Evolutionary conservation across 2,797 vertebrate species (phyloP).

Genomic region (Champsocephalus gunnari): DNA sequence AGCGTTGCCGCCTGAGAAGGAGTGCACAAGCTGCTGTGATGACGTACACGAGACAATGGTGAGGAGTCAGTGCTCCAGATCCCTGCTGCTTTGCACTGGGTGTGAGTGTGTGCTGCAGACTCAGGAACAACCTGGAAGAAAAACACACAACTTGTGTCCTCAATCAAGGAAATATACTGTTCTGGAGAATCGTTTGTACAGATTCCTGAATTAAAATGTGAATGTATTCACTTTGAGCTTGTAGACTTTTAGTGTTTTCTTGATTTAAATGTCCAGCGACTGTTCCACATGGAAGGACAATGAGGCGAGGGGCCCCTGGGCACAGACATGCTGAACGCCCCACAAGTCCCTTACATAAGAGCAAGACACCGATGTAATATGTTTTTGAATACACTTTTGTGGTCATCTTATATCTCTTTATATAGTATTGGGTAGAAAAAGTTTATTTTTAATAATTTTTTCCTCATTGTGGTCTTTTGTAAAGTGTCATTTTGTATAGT

Average conservation of each 20-base stretch:
- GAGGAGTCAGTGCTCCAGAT: conserved; percentile 45
- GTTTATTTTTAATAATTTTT: no score
- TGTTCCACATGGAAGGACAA: background rate
- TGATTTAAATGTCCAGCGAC: background rate
- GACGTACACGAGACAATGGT: conserved; percentile 40
- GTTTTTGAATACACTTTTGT: no score
- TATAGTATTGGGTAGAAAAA: no score
- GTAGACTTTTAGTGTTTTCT: background rate
- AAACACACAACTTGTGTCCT: conserved; percentile 4
- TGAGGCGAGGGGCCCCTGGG: no score
- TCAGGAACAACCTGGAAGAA: conserved; percentile 1
- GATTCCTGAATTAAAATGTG: background rate
- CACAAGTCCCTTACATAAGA: no score
- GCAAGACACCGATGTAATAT: no score
- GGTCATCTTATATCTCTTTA: no score
- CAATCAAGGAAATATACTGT: background rate
- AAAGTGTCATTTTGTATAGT: no score
- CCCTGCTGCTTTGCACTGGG: conserved; percentile 36
- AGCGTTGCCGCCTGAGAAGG: conserved; percentile 39
- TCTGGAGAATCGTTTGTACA: background rate
- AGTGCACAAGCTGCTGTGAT: conserved; percentile 36
- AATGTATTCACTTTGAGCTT: background rate
- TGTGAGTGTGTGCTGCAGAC: conserved; percentile 35
- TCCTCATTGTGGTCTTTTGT: no score
- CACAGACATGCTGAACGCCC: no score